Evolutionary conservation across 1,140 invertebrate species (phyloP), one percentile per base, ranked within the genome.

Genomic region (Pogonus chalceus): DNA sequence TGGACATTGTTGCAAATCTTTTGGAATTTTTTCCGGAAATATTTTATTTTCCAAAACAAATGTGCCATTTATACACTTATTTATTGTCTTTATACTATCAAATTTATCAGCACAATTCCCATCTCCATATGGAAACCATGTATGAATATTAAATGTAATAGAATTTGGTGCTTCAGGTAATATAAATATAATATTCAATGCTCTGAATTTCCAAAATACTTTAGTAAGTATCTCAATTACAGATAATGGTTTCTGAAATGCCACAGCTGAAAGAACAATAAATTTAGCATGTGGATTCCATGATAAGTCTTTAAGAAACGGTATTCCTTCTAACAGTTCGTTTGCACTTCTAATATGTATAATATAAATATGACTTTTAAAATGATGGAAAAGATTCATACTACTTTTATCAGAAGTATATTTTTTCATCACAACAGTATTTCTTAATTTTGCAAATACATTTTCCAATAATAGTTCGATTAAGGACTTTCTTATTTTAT

Each of bases 221-320:
- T 56, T 23, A 23, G 55, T 55, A 2, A 65, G 51, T 39, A 60
- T 49, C 16, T 22, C 18, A 10, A 55, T 51, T n/a, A 58, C 51
- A 2, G 20, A 9, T n/a, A 43, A 9, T 9, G 31, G 35, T 12
- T 59, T 37, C 0, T 51, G 20, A 37, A 59, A 62, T 2, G 12
- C 10, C 1, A 35, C 56, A 1, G 60, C 23, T n/a, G 63, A 57
- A 10, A 63, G 51, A 14, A 63, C 35, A 9, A 63, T 23, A 47
- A 63, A 63, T 20, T 59, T 58, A 12, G 61, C 63, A 35, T 63
- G 63, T 0, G 63, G 60, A 57, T 65, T 65, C 56, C 59, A 60
- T n/a, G 47, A 47, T 10, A 3, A 43, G 3, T 10, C 7, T 43
- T 43, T 43, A 7, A 43, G 18, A 18, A 43, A 43, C 18, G 3